Percentiles rank a stretch among this genome's conserved stretches.
Evolutionary conservation across 2,113 vertebrate species (phyloP).

Genomic region (Colius striatus): DNA sequence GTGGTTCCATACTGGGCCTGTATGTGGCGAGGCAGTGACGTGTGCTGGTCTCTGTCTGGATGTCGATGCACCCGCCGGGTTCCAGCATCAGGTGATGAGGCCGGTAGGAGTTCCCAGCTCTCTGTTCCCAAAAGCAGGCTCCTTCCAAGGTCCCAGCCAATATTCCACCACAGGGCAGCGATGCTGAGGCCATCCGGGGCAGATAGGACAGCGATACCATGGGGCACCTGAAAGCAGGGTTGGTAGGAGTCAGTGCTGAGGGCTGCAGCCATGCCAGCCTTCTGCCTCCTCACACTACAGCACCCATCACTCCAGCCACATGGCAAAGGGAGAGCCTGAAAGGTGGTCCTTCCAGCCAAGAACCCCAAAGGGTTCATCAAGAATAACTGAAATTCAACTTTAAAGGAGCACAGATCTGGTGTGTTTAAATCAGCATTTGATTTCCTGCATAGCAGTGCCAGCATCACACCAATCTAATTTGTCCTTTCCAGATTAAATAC

Average conservation of each 20-base stretch:
- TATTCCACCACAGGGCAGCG: slow-evolving; percentile 88
- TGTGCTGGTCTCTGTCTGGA: slow-evolving; percentile 89
- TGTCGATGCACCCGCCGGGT: slow-evolving; percentile 85
- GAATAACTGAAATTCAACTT: background rate
- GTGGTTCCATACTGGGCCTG: slow-evolving; percentile 80
- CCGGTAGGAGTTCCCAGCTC: slow-evolving; percentile 76
- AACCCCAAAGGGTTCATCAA: background rate
- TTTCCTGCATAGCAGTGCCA: background rate
- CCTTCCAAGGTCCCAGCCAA: slow-evolving; percentile 91
- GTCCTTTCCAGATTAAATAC: background rate
- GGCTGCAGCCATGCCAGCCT: background rate
- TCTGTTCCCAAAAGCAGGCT: slow-evolving; percentile 92
- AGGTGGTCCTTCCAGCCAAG: background rate
- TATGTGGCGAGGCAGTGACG: slow-evolving; percentile 93
- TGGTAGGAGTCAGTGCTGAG: background rate
- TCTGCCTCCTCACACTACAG: background rate
- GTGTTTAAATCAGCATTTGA: rapidly evolving
- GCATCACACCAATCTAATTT: background rate
- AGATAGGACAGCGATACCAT: slow-evolving; percentile 91
- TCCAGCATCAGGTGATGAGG: slow-evolving; percentile 90
- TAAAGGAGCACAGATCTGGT: background rate
- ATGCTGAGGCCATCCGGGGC: slow-evolving; percentile 83
- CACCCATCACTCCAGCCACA: background rate
- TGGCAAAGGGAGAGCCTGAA: background rate
- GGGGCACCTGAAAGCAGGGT: slow-evolving; percentile 81